Percentiles rank a stretch among this genome's conserved stretches.
Evolutionary conservation across 2,888 invertebrate species (phyloP).

Genomic region (Macropis europaea): DNA sequence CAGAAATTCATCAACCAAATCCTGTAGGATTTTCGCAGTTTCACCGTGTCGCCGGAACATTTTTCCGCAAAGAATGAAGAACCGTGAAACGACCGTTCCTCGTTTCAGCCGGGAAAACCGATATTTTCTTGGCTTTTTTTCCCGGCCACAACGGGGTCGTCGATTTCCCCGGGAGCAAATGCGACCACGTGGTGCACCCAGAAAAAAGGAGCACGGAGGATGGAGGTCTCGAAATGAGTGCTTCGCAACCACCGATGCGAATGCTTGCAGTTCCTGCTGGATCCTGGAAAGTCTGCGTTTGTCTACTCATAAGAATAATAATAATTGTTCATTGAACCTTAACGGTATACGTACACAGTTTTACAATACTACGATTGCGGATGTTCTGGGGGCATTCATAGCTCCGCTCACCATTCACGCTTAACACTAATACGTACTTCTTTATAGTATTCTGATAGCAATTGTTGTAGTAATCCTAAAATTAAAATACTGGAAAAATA

Average conservation of each 20-base stretch:
- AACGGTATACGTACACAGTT: too few species aligned
- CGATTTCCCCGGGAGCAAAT: conserved; percentile 26
- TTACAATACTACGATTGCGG: too few species aligned
- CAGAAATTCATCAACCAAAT: too few species aligned
- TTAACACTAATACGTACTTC: too few species aligned
- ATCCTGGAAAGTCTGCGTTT: conserved; percentile 10
- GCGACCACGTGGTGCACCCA: conserved; percentile 16
- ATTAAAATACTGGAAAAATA: too few species aligned
- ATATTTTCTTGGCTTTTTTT: conserved; percentile 15
- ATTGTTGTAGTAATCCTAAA: too few species aligned
- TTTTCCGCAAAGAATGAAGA: not conserved
- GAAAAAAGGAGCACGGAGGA: not conserved
- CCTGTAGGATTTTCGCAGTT: not conserved
- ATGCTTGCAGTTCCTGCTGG: conserved; percentile 11
- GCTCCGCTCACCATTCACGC: too few species aligned
- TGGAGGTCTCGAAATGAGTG: not conserved
- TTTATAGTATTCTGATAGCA: too few species aligned
- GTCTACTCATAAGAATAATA: too few species aligned
- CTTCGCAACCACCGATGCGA: conserved; percentile 7
- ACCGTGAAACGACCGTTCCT: not conserved
- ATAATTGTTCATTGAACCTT: too few species aligned
- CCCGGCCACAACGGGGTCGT: conserved; percentile 25
- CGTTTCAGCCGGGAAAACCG: conserved; percentile 34
- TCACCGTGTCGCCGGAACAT: not conserved
- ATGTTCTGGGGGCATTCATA: too few species aligned